Percentiles rank a stretch among this genome's conserved stretches.
Conservation (phyloP, 53 echinoderm and acorn worm genomes). For the Echinometra lucunter region DNA sequence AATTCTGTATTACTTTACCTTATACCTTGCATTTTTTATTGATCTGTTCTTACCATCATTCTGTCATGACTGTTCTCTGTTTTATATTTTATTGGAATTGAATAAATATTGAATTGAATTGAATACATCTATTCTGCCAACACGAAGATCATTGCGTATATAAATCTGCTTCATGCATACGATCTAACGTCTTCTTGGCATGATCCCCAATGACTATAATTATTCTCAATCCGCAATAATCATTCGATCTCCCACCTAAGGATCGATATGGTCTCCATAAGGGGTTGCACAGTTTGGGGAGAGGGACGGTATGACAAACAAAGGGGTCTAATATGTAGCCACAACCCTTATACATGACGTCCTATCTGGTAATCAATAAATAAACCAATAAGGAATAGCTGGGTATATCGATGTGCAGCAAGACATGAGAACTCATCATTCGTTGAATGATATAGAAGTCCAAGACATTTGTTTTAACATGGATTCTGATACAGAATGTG, state of each 20-base stretch:
- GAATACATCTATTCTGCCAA: background rate
- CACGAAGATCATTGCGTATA: too few relatives aligned
- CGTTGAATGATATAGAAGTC: background rate
- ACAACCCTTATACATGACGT: background rate
- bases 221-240: background rate
- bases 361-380: slow-evolving; percentile 24
- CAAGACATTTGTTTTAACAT: background rate
- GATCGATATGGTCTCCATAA: background rate
- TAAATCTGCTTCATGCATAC: background rate
- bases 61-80: too few relatives aligned
- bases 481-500: background rate
- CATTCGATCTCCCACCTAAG: background rate
- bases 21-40: too few relatives aligned
- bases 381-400: background rate
- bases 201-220: too few relatives aligned
- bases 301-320: background rate
- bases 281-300: slow-evolving; percentile 11
- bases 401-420: background rate
- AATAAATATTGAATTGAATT: too few relatives aligned
- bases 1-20: too few relatives aligned
- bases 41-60: too few relatives aligned
- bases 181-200: background rate
- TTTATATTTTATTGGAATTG: too few relatives aligned
- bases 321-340: background rate
- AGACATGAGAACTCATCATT: background rate